These are phyloP conservation scores for Tichodroma muraria DNA, from an alignment of 2,113 vertebrate species.

Conservation along the genomic window DNA sequence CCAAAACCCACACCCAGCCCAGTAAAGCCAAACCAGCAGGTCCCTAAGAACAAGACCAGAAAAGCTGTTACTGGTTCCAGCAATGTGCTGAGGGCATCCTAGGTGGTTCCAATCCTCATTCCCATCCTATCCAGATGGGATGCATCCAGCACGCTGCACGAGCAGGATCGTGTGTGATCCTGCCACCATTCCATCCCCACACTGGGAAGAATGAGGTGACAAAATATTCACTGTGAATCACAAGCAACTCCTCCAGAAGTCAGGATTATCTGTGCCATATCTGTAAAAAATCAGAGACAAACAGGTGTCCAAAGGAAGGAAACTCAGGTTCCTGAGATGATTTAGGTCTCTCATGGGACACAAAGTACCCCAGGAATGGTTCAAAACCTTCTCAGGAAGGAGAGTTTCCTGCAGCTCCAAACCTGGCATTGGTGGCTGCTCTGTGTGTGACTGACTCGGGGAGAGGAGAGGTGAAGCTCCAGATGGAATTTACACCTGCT, in stretches of 20 bases:
- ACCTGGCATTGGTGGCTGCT: neutral
- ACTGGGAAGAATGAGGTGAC: neutral
- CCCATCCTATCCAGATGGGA: neutral
- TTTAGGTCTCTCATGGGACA: neutral
- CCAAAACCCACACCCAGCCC: neutral
- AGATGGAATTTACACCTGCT: slow-evolving; percentile 43
- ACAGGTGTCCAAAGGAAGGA: neutral
- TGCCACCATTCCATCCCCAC: neutral
- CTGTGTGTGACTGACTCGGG: neutral
- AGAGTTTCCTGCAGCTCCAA: neutral
- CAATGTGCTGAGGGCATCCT: neutral
- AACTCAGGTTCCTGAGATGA: neutral
- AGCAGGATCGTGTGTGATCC: neutral
- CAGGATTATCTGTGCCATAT: neutral
- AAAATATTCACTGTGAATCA: slow-evolving; percentile 1
- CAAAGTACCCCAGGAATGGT: neutral
- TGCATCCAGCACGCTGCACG: neutral
- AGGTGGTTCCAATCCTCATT: neutral
- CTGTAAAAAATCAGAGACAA: neutral
- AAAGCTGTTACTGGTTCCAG: neutral
- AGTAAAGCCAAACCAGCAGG: neutral
- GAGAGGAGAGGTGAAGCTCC: neutral
- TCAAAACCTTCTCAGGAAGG: neutral
- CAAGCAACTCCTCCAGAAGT: neutral
- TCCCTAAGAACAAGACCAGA: neutral